A percentile compares a stretch with the other conserved stretches of the same genome.
phyloP scores from a whole-genome alignment of 1,140 invertebrate genomes.

The Penaeus vannamei region DNA sequence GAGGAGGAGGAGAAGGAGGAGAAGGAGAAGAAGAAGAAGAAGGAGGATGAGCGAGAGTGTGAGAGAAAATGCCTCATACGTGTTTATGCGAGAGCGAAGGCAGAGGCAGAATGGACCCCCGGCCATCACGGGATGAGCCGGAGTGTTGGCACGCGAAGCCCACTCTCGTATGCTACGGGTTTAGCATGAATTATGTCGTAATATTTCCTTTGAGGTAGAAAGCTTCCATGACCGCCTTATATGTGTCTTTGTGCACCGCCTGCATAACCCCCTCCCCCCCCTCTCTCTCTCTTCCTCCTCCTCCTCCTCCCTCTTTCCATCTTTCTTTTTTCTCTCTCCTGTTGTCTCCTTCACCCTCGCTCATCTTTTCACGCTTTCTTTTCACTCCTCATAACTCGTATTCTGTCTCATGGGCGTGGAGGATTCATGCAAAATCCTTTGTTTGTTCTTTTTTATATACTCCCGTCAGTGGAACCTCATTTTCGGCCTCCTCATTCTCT shows the following conservation, averaged over 20 bases:
- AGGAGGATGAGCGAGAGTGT: no score
- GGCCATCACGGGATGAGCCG: background rate
- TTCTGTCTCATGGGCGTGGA: background rate
- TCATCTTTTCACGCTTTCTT: background rate
- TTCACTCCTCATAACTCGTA: slow-evolving; percentile 8
- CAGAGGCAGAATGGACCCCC: background rate
- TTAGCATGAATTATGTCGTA: no score
- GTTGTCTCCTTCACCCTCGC: background rate
- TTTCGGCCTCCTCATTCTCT: no score
- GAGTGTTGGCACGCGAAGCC: no score
- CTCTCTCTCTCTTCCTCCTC: background rate
- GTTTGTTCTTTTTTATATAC: background rate
- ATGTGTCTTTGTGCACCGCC: background rate
- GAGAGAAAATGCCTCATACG: no score
- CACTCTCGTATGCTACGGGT: background rate
- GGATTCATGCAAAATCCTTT: no score
- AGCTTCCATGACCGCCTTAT: no score
- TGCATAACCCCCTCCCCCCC: background rate
- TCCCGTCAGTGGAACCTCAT: background rate
- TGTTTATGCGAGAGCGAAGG: background rate
- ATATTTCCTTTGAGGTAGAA: no score
- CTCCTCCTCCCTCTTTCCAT: background rate
- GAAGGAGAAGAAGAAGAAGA: background rate
- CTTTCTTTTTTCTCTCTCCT: background rate
- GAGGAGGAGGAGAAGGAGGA: background rate